phyloP scores from a whole-genome alignment of 2,113 vertebrate species.

The Piprites chloris region DNA sequence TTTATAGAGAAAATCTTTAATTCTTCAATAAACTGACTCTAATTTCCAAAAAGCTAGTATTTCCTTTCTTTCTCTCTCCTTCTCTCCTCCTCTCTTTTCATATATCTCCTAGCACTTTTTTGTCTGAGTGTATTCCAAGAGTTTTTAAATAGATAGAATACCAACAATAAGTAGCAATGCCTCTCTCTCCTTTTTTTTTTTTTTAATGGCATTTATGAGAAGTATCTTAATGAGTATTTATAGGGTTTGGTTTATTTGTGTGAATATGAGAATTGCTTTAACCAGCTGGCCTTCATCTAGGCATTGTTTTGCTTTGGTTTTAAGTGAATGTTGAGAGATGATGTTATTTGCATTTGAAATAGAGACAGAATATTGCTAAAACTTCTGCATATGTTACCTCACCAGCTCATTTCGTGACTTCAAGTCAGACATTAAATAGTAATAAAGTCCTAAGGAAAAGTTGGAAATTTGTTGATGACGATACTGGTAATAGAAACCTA shows the following conservation, averaged over 20 bases:
- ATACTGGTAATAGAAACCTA: background rate
- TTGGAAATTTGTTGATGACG: background rate
- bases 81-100: background rate
- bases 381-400: background rate
- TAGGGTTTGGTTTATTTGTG: background rate
- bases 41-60: background rate
- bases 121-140: background rate
- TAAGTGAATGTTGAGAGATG: background rate
- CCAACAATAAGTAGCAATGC: background rate
- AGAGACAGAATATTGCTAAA: background rate
- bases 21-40: constrained; percentile 17
- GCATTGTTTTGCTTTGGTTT: background rate
- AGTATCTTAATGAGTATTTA: background rate
- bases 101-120: background rate
- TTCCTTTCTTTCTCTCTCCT: background rate
- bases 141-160: background rate
- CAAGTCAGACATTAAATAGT: background rate
- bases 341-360: background rate
- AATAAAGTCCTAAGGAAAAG: background rate
- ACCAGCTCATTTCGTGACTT: background rate
- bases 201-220: background rate
- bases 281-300: background rate
- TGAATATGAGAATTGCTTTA: constrained; percentile 10
- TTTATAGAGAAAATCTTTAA: constrained; percentile 19
- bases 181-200: background rate